Evolutionary conservation across 2,113 vertebrate species (phyloP).

Genomic region (Aramus guarauna): DNA sequence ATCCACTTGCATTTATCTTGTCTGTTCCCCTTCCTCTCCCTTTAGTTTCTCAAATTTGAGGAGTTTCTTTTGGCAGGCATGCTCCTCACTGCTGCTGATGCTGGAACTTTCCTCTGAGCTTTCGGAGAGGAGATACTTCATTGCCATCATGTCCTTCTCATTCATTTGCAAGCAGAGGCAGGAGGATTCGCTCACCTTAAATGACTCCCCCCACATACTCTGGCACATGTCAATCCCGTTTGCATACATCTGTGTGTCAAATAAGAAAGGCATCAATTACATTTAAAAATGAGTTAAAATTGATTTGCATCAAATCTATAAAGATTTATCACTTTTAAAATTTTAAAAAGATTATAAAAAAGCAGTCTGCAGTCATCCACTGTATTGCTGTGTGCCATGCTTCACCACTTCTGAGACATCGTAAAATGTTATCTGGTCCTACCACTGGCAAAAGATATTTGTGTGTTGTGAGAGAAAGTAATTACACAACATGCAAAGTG

Average conservation of each 20-base stretch:
- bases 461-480: background rate
- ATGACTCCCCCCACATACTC: conserved; percentile 70
- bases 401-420: background rate
- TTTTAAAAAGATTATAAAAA: background rate
- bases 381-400: background rate
- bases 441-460: background rate
- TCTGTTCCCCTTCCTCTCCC: background rate
- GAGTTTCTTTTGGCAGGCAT: conserved; percentile 31
- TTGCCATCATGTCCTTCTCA: conserved; percentile 36
- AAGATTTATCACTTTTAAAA: background rate
- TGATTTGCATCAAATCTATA: background rate
- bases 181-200: conserved; percentile 57
- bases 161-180: conserved; percentile 74
- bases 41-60: background rate
- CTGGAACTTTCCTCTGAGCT: conserved; percentile 60
- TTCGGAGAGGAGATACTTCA: conserved; percentile 20
- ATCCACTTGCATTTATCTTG: conserved; percentile 1
- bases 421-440: background rate
- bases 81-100: conserved; percentile 34
- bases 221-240: conserved; percentile 70
- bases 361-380: background rate
- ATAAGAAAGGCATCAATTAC: background rate
- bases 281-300: background rate
- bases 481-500: background rate
- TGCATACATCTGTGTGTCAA: conserved; percentile 58